Base-by-base conservation (phyloP, 2,888 invertebrate species). In the Pegoplata infirma region DNA sequence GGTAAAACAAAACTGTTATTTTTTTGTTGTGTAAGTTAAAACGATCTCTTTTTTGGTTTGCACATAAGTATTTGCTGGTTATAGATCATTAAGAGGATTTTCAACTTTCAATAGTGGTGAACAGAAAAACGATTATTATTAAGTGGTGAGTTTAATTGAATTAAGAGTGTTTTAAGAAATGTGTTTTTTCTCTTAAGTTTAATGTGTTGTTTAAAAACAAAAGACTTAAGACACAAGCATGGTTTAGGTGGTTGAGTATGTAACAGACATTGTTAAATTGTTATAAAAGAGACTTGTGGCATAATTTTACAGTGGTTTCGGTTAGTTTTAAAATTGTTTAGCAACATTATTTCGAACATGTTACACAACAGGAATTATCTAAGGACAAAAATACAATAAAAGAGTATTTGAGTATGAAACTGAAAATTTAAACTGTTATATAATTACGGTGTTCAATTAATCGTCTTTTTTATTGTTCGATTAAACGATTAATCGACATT, bases 1-100 rank as follows among this genome's bases (percentile, higher is more conserved):
- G 87, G 82, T 85, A 86, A 86, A 86, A 84, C 81, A 82, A 83
- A 85, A 86, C 87, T 87, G 86, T 79, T 78, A 47, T 68, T 68
- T 36, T n/a, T n/a, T 58, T 46, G 14, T 7, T 46, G 49, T 32
- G 40, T 21, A 47, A 47, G 25, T 47, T n/a, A 28, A 49, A 77
- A 61, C 46, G 32, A 56, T 67, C 19, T 74, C 61, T 58, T 40
- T 32, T 47, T 25, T 47, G 10, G 5, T 21, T 56, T 16, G 6
- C 5, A n/a, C n/a, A n/a, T n/a, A n/a, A n/a, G n/a, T n/a, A n/a
- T n/a, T n/a, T 25, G 23, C 40, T 19, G 25, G 40, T 64, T 28
- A 28, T 17, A 14, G 16, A 53, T 61, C 66, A 58, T 63, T 68
- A 56, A 49, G 40, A 61, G 55, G 71, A 73, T 53, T 73, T 75